Base-by-base conservation (phyloP, 1,140 invertebrate genomes). In the Brachionus plicatilis region DNA sequence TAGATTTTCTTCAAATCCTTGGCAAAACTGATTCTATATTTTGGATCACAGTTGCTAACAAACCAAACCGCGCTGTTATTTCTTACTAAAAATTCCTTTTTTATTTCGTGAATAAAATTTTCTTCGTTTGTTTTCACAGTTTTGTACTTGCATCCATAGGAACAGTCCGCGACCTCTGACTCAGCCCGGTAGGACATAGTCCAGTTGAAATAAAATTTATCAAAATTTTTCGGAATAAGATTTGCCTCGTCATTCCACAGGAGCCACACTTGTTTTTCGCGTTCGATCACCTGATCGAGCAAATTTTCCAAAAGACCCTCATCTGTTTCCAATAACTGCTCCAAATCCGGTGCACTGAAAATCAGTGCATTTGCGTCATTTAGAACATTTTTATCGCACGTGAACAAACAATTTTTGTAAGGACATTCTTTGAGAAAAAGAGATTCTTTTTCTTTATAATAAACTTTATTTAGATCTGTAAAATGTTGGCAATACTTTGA, bases 241-340 rank as follows among this genome's bases (percentile, higher is more conserved):
- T 82, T 82, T 11, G 43, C 79, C 33, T 82, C 79, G 6, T 82
- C 79, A 37, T 82, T 82, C 79, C 79, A 82, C 12, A 82, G 37
- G 2, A 82, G 37, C 79, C 79, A 82, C 1, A 82, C 24, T 29
- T 82, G 79, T 6, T 82, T 65, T 24, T 43, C 5, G 12, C 79
- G 20, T 3, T 68, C 53, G 20, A 33, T 45, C 4, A 65, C 53
- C 4, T 24, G 3, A 5, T 43, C 24, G 7, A 14, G 9, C 12
- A 68, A 27, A 45, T 41, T 33, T 65, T 82, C 20, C 17, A 68
- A 65, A 82, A 29, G 37, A 65, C 12, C 41, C 9, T 9, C 5
- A 29, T 82, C 11, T 7, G 2, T 47, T 45, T 20, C 29, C 1
- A 65, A 14, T 11, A 65, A 0, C n/a, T 65, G 20, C 45, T 82